Conservation (phyloP, 2,113 vertebrate genomes). For the Apodemus sylvaticus region DNA sequence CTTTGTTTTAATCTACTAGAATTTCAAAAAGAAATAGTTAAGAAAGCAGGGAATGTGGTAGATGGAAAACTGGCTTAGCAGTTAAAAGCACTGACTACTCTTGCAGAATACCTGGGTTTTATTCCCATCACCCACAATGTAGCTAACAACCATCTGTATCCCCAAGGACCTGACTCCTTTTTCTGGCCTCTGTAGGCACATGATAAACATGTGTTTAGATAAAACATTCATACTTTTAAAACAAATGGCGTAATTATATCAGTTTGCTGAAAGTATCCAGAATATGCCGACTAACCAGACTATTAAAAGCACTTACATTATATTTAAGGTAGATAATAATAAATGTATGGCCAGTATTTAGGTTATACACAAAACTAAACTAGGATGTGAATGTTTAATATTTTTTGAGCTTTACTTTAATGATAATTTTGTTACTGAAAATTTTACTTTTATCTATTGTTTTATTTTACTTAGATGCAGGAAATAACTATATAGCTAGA, state of each 20-base stretch:
- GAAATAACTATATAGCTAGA: background rate
- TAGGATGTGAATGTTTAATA: background rate
- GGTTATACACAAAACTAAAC: background rate
- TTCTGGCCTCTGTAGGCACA: background rate
- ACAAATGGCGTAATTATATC: background rate
- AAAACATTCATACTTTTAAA: background rate
- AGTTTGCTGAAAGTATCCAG: background rate
- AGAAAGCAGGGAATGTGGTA: background rate
- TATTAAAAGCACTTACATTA: background rate
- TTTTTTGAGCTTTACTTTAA: background rate
- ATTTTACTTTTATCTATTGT: background rate
- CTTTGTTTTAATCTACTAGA: background rate
- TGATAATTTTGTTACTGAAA: background rate
- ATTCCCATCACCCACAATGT: background rate
- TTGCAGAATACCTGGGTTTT: background rate
- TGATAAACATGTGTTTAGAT: background rate
- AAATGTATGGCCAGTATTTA: background rate
- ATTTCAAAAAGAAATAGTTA: background rate
- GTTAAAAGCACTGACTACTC: background rate
- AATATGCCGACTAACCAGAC: background rate
- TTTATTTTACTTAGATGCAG: background rate
- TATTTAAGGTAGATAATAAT: background rate
- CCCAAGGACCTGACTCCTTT: background rate
- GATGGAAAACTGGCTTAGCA: background rate
- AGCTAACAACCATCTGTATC: background rate